Conservation (phyloP, 2,797 vertebrate species). For the Anisognathus igniventris region DNA sequence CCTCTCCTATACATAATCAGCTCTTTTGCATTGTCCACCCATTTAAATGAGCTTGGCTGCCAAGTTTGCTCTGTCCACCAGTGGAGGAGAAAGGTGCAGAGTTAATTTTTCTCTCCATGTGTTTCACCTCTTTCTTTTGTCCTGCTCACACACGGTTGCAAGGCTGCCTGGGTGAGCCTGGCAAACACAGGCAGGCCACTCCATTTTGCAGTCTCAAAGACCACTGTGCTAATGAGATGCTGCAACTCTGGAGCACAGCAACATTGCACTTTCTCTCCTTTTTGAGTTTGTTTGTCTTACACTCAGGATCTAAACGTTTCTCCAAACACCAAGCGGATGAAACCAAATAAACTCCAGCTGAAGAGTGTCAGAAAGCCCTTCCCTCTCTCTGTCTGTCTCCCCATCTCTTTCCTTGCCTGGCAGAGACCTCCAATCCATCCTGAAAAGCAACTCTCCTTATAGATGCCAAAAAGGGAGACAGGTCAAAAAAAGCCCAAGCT, state of each 20-base stretch:
- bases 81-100: not conserved
- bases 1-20: not conserved
- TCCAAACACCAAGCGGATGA: not conserved
- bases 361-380: constrained; percentile 5
- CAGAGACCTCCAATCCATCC: not conserved
- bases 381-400: not conserved
- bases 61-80: not conserved
- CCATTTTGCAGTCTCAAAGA: not conserved
- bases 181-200: constrained; percentile 36
- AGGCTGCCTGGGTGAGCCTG: not conserved
- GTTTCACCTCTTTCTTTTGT: not conserved
- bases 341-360: constrained; percentile 38
- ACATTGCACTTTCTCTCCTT: not conserved
- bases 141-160: not conserved
- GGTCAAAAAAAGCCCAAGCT: not conserved
- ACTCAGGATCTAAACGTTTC: constrained; percentile 15
- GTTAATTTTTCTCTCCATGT: not conserved
- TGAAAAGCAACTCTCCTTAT: not conserved
- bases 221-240: not conserved
- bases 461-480: not conserved
- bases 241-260: constrained; percentile 15
- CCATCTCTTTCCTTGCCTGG: not conserved
- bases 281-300: constrained; percentile 21
- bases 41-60: not conserved
- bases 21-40: constrained; percentile 3